These are phyloP conservation scores for Drosophila atripex DNA, from an alignment of 2,888 invertebrate genomes.

Conservation along the genomic window DNA sequence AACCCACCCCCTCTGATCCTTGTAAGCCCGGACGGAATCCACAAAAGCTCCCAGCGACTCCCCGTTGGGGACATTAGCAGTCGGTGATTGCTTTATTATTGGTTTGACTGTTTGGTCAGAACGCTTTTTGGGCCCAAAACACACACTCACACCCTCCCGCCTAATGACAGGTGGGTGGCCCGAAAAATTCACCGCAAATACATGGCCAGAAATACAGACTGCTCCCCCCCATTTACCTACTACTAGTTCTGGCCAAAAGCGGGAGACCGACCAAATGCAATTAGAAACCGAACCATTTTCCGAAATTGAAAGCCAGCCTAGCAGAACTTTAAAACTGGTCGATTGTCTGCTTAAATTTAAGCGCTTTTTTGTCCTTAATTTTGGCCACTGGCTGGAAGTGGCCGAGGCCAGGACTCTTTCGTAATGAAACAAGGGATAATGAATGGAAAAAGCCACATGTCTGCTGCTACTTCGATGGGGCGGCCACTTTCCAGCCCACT, in stretches of 20 bases:
- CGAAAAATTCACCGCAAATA: conserved; percentile 65
- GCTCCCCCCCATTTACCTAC: background rate
- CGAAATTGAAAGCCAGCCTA: conserved; percentile 34
- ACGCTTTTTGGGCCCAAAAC: conserved; percentile 44
- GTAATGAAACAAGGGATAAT: background rate
- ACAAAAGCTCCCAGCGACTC: background rate
- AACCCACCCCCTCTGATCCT: background rate
- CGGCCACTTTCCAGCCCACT: conserved; percentile 2
- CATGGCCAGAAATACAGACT: conserved; percentile 49
- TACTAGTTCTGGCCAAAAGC: background rate
- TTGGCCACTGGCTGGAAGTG: background rate
- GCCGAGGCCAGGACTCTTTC: background rate
- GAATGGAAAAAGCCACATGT: conserved; percentile 29
- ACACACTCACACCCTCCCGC: background rate
- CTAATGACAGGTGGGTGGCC: conserved; percentile 71
- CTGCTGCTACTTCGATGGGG: conserved; percentile 1
- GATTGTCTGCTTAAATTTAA: conserved; percentile 13
- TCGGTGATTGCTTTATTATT: conserved; percentile 73
- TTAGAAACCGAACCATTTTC: conserved; percentile 55
- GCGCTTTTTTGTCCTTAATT: conserved; percentile 28
- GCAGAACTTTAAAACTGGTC: conserved; percentile 25
- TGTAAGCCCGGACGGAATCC: background rate
- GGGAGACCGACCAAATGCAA: conserved; percentile 58
- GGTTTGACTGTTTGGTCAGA: conserved; percentile 69
- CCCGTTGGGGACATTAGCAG: conserved; percentile 44